Evolutionary conservation across 2,113 vertebrate genomes (phyloP), one percentile per base, ranked within the genome.

Genomic region (Ploceus nigricollis): DNA sequence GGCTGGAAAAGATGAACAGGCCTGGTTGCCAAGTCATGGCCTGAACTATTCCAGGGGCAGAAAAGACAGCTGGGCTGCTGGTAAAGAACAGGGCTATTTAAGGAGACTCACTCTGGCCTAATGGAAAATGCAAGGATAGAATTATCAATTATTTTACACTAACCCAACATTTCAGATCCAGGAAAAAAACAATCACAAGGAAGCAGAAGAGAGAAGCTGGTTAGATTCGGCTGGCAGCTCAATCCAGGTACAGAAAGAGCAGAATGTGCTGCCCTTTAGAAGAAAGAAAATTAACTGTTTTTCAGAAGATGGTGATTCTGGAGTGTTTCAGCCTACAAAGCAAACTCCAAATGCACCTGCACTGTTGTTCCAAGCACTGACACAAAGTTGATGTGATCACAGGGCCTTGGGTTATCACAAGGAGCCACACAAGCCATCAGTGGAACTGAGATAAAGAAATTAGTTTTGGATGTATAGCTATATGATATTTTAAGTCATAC

Each of bases 101-200:
- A 66, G 87, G 95, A 94, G 91, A 88, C 82, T 97, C 47, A n/a
- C 65, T 76, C 92, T 70, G 70, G 87, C 91, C 85, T 94, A 94
- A 93, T 96, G 97, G 96, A 97, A 97, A 97, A 92, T 84, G 90
- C 93, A 97, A 84, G 78, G 85, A 72, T 97, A 90, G 95, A 96
- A 96, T 96, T 97, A 96, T 87, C 90, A 95, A 95, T 97, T 90
- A 95, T 94, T 96, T 94, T 94, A 96, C 96, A 95, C 91, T 95
- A 92, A 95, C 95, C 54, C 72, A 95, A 75, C 87, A 70, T 89
- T 91, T 96, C 57, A 35, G 61, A 78, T 94, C 90, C 76, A 95
- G 93, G 85, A 73, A 87, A 96, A 91, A 73, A 85, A 42, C 24
- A 33, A 81, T 83, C 77, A 90, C 28, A 82, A 87, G 70, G 79